These are phyloP conservation scores for Parthenolecanium corni DNA, from an alignment of 2,888 invertebrate genomes.

Conservation along the genomic window DNA sequence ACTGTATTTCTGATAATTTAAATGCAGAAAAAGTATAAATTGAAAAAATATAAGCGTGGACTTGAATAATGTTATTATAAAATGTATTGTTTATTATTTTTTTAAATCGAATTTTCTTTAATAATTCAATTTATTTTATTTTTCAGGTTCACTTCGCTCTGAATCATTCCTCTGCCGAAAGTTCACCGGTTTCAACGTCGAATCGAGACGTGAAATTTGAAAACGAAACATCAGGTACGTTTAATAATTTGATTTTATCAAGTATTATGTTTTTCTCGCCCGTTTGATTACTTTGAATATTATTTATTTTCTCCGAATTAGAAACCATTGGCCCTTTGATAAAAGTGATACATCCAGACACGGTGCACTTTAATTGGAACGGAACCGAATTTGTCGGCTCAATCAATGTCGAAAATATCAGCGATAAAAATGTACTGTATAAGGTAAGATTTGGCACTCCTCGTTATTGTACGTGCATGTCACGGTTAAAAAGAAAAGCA, in stretches of 20 bases:
- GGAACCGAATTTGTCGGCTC: conserved; percentile 25
- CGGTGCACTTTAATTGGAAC: conserved; percentile 22
- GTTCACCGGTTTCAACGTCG: conserved; percentile 19
- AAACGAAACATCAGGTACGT: not conserved
- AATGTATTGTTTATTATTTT: too few species aligned
- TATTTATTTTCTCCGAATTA: not conserved
- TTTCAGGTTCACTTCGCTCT: conserved; percentile 24
- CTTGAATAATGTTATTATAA: too few species aligned
- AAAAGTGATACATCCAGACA: conserved; percentile 24
- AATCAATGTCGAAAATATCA: conserved; percentile 27
- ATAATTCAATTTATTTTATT: not conserved
- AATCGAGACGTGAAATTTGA: conserved; percentile 17
- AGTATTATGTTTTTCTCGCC: too few species aligned
- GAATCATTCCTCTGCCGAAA: conserved; percentile 21
- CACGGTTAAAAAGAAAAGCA: too few species aligned
- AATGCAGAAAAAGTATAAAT: too few species aligned
- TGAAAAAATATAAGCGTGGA: too few species aligned
- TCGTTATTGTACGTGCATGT: not conserved
- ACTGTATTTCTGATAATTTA: too few species aligned
- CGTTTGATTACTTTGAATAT: too few species aligned
- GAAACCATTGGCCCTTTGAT: conserved; percentile 6
- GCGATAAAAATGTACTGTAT: conserved; percentile 27
- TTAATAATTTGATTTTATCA: too few species aligned
- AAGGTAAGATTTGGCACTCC: conserved; percentile 10
- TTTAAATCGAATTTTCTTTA: too few species aligned